These are phyloP conservation scores for Physella acuta DNA, from an alignment of 1,140 invertebrate species.

Conservation along the genomic window DNA sequence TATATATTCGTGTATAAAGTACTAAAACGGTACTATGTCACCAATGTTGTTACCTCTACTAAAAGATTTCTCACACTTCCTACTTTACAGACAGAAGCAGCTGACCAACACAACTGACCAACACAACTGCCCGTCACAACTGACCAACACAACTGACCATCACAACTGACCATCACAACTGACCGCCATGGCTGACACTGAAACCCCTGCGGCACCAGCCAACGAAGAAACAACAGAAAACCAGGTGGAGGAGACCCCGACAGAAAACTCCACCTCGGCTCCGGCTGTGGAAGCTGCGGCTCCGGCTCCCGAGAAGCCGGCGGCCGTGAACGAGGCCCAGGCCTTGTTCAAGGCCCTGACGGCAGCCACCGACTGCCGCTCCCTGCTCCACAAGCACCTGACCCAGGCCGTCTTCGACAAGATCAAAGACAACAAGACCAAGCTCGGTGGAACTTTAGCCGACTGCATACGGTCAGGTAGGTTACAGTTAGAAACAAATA, in stretches of 20 bases:
- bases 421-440: constrained; percentile 46
- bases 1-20: no score
- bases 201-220: background rate
- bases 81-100: no score
- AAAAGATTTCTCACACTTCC: no score
- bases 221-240: constrained; percentile 6
- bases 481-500: no score
- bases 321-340: constrained; percentile 6
- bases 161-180: no score
- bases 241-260: background rate
- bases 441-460: constrained; percentile 42
- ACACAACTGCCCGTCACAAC: no score
- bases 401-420: constrained; percentile 43
- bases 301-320: background rate
- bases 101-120: no score
- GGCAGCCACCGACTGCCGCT: constrained; percentile 30
- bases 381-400: constrained; percentile 46
- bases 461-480: constrained; percentile 48
- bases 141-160: no score
- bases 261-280: background rate
- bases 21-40: no score
- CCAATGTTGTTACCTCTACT: no score
- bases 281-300: background rate
- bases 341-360: constrained; percentile 10
- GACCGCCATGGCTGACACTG: background rate